Base-by-base conservation (phyloP, 2,888 invertebrate species). In the Plemyria rubiginata region DNA sequence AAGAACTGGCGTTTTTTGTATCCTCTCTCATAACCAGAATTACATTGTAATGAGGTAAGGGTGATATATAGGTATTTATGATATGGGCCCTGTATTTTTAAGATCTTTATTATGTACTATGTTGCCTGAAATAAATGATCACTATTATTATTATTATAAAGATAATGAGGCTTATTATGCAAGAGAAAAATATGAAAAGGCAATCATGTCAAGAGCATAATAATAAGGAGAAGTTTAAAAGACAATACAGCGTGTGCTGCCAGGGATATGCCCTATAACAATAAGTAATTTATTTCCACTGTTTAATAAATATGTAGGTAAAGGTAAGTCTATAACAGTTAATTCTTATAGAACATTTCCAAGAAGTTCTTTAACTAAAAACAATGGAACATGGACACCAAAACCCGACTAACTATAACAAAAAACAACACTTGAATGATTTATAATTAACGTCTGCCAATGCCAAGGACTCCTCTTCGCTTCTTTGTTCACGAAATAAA, bases 371-470 rank as follows among this genome's bases (percentile, higher is more conserved):
- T 50, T 48, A 63, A 57, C 43, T 61, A 54, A 57, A 65, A 60
- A 70, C 65, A 69, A 66, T 67, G 61, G 65, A 61, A 56, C 54
- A 57, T 62, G 57, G 58, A 15, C 29, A 50, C 15, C 9, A 16
- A 16, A 45, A 38, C 12, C 46, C 41, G 60, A 51, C 38, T 29
- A 52, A 57, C 51, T 63, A n/a, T n/a, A n/a, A n/a, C n/a, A 70
- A 67, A 65, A 69, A 67, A 60, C 48, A 58, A 40, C 62, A 65
- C 55, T 61, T 48, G 40, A 45, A 64, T 63, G 48, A 68, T 69
- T 65, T 66, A 65, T 62, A 69, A 68, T 69, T 65, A 69, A 53
- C 70, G 60, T 68, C 67, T 66, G 55, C 65, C 69, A 69, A 66
- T 68, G 70, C 67, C 71, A 68, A 71, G 68, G 68, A 41, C 45